Evolutionary conservation across 2,888 invertebrate genomes (phyloP).

Genomic region (Amphimallon solstitiale): DNA sequence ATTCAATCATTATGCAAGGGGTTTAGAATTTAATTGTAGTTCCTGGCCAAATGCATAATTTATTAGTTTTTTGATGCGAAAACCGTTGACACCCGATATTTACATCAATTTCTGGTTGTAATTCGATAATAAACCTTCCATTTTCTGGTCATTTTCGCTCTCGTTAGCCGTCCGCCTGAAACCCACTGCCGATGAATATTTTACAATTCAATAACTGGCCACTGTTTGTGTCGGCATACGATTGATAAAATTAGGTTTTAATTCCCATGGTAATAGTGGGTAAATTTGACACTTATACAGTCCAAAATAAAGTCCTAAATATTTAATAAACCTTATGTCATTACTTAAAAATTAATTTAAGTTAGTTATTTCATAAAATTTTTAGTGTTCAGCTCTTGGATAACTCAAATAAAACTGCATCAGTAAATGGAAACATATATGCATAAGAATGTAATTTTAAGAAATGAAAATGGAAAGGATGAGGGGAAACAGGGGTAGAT

Average conservation of each 20-base stretch:
- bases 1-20: conserved; percentile 32
- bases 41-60: conserved; percentile 29
- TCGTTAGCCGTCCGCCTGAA: not conserved
- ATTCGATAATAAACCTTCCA: conserved; percentile 28
- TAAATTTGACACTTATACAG: too few relatives aligned
- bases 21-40: conserved; percentile 31
- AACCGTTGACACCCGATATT: conserved; percentile 31
- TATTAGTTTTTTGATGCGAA: conserved; percentile 29
- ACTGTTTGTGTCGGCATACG: not conserved
- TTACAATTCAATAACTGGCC: not conserved
- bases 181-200: not conserved
- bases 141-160: conserved; percentile 2
- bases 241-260: not conserved
- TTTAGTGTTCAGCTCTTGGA: too few relatives aligned
- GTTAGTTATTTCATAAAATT: too few relatives aligned
- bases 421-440: too few relatives aligned
- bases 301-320: too few relatives aligned
- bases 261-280: not conserved
- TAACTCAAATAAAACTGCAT: too few relatives aligned
- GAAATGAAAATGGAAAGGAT: too few relatives aligned
- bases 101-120: conserved; percentile 28
- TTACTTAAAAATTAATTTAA: too few relatives aligned
- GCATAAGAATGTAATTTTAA: too few relatives aligned
- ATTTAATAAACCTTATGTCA: too few relatives aligned
- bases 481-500: too few relatives aligned